These are phyloP conservation scores for Daktulosphaira vitifoliae DNA, from an alignment of 1,140 invertebrate genomes.

Conservation along the genomic window DNA sequence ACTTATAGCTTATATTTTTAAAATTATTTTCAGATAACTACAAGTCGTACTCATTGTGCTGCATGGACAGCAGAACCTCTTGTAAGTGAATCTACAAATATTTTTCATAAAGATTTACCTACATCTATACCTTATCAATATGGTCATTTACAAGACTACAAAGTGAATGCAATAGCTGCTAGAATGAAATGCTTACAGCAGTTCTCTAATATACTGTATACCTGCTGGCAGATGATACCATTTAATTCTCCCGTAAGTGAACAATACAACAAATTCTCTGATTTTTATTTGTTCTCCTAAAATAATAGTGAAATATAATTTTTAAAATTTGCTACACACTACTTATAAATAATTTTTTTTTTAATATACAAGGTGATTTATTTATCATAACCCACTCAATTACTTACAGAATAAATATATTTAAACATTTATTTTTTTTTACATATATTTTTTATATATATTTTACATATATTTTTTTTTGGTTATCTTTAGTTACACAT, in stretches of 20 bases:
- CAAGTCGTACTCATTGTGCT: constrained; percentile 55
- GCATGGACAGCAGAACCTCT: constrained; percentile 54
- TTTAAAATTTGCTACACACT: too few species aligned
- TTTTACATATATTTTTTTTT: too few species aligned
- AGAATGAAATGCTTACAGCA: constrained; percentile 52
- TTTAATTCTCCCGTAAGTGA: constrained; percentile 43
- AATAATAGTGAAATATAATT: too few species aligned
- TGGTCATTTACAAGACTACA: constrained; percentile 47
- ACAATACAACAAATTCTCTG: background rate
- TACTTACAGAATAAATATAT: too few species aligned
- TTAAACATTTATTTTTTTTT: too few species aligned
- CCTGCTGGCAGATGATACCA: constrained; percentile 54
- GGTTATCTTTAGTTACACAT: too few species aligned
- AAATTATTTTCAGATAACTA: constrained; percentile 46
- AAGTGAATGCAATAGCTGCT: constrained; percentile 49
- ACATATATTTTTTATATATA: too few species aligned
- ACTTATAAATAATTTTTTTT: too few species aligned
- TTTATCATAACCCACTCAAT: too few species aligned
- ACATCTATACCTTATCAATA: constrained; percentile 51
- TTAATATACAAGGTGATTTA: too few species aligned
- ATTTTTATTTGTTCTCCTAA: background rate
- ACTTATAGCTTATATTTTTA: constrained; percentile 6
- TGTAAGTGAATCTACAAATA: constrained; percentile 43
- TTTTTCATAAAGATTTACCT: constrained; percentile 49
- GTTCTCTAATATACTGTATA: constrained; percentile 57